phyloP scores from a whole-genome alignment of 2,797 vertebrate species.

The Diplodus puntazzo region DNA sequence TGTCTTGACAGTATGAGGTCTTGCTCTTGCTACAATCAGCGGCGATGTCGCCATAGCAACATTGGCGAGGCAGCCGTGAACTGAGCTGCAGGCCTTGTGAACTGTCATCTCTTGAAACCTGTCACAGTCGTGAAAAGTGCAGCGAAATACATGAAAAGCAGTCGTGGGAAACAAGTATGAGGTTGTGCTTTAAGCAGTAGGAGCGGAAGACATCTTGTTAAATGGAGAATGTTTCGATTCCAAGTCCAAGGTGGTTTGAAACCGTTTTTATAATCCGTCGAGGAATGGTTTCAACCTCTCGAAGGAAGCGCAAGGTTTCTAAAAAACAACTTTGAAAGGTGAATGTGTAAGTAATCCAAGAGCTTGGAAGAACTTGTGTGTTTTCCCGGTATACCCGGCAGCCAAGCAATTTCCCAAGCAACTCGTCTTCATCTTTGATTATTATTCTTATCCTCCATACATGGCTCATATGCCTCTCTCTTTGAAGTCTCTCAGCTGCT shows the following conservation, averaged over 20 bases:
- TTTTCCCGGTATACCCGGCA: slow-evolving; percentile 14
- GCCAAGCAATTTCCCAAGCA: slow-evolving; percentile 32
- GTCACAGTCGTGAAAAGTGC: slow-evolving; percentile 10
- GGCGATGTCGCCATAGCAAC: slow-evolving; percentile 38
- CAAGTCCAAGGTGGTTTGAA: not conserved
- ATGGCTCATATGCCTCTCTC: slow-evolving; percentile 30
- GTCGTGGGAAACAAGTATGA: not conserved
- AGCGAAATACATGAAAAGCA: slow-evolving; percentile 9
- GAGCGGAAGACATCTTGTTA: not conserved
- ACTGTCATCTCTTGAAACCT: slow-evolving; percentile 27
- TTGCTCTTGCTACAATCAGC: not conserved
- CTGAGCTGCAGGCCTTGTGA: slow-evolving; percentile 2
- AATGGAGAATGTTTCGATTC: slow-evolving; percentile 9
- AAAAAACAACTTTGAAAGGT: slow-evolving; percentile 27
- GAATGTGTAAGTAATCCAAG: slow-evolving; percentile 20
- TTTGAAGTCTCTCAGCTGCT: slow-evolving; percentile 54
- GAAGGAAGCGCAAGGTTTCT: slow-evolving; percentile 22
- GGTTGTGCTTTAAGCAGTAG: not conserved
- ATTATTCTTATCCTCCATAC: slow-evolving; percentile 23
- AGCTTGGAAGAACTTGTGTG: slow-evolving; percentile 18
- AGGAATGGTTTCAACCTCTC: slow-evolving; percentile 2
- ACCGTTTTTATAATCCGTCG: not conserved
- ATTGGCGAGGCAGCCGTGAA: not conserved
- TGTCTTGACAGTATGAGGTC: not conserved
- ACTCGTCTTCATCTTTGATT: slow-evolving; percentile 19